Evolutionary conservation across 2,888 invertebrate species (phyloP), one percentile per base, ranked within the genome.

Genomic region (Amblyjoppa fuscipennis): DNA sequence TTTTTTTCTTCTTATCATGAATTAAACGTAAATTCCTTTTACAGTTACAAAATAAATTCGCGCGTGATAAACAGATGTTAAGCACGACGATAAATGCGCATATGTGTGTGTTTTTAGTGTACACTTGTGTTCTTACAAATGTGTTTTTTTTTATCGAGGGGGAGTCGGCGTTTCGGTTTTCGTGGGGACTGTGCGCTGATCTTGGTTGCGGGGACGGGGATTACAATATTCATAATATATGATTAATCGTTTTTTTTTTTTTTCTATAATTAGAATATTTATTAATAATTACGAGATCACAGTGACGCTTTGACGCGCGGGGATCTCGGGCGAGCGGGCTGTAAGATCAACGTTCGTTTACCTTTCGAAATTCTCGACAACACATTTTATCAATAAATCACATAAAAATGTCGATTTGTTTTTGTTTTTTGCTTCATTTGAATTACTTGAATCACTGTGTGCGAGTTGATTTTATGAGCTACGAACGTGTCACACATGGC

Each of bases 251-350:
- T 73, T 74, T 74, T 56, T 68, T 82, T 59, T 75, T 73, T 71
- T 76, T 92, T 93, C 90, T 90, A 93, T 93, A 93, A 92, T 93
- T 92, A 92, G 91, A 93, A 85, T 93, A 93, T 93, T 93, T 91
- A 93, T 93, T 92, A 93, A 91, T 93, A 92, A 92, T 93, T 94
- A 94, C 93, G 94, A 93, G 93, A 94, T 94, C 94, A 94, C 94
- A 94, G 94, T 93, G 93, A 94, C 93, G 94, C 94, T 94, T 94
- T 94, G 94, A 94, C 93, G 94, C 92, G 94, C 94, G 94, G 93
- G 94, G 93, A 94, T 93, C 94, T 93, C 92, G 91, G 93, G 90
- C 89, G 93, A 92, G 92, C 93, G 92, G 93, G 93, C 93, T 94
- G 93, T 87, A 87, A 49, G 45, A 82, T 78, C 75, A 56, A 73